Percentiles rank a stretch among this genome's conserved stretches.
phyloP scores from a whole-genome alignment of 2,888 invertebrate species.

The Subacronicta megacephala region DNA sequence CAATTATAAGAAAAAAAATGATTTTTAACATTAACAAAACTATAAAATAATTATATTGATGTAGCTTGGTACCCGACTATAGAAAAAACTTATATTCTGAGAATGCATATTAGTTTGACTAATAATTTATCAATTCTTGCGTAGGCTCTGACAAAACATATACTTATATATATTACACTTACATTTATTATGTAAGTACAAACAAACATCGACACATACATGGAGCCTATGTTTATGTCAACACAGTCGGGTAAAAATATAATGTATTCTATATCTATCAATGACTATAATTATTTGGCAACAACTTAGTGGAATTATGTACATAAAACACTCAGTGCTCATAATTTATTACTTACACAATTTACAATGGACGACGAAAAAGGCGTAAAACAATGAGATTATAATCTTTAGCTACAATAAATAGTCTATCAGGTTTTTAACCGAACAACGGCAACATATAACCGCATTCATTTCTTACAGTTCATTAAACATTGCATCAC shows the following conservation, averaged over 20 bases:
- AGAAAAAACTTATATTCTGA: slow-evolving; percentile 3
- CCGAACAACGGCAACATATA: slow-evolving; percentile 60
- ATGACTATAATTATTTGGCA: slow-evolving; percentile 57
- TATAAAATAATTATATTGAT: neutral
- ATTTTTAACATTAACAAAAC: neutral
- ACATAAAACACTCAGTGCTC: slow-evolving; percentile 54
- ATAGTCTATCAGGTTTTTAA: slow-evolving; percentile 56
- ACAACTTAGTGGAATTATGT: slow-evolving; percentile 52
- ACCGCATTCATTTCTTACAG: slow-evolving; percentile 53
- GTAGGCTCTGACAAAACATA: slow-evolving; percentile 8
- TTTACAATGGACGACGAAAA: slow-evolving; percentile 58
- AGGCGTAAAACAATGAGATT: slow-evolving; percentile 58
- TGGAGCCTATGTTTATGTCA: slow-evolving; percentile 2
- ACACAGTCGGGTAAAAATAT: slow-evolving; percentile 28
- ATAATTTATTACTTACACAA: slow-evolving; percentile 46
- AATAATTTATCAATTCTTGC: slow-evolving; percentile 5
- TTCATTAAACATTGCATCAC: slow-evolving; percentile 52
- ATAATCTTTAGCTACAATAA: slow-evolving; percentile 52
- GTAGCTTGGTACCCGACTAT: slow-evolving; percentile 31
- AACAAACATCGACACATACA: no score
- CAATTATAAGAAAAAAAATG: neutral
- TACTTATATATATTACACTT: no score
- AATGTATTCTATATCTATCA: slow-evolving; percentile 23
- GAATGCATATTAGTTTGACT: neutral
- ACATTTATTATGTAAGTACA: no score